Percentiles rank a stretch among this genome's conserved stretches.
These are phyloP conservation scores for Trachymyrmex septentrionalis DNA, from an alignment of 1,140 invertebrate genomes.

Conservation along the genomic window DNA sequence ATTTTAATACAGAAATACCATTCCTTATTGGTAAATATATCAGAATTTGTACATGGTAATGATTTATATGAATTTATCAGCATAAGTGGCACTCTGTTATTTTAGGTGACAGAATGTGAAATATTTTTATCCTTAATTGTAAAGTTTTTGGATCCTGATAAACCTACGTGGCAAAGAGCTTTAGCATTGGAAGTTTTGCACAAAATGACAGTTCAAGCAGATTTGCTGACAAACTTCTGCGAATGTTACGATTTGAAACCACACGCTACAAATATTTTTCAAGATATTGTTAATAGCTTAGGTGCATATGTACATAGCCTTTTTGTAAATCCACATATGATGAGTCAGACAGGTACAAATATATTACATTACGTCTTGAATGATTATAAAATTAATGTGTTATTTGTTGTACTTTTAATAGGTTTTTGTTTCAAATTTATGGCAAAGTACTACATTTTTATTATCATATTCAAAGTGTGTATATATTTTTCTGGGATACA, in stretches of 20 bases:
- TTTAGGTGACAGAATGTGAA: conserved; percentile 98
- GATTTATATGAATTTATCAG: not conserved
- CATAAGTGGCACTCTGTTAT: conserved; percentile 62
- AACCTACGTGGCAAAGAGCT: conserved; percentile 97
- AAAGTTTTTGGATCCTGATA: conserved; percentile 98
- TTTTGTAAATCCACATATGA: conserved; percentile 91
- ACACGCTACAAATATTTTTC: conserved; percentile 96
- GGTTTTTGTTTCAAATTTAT: conserved; percentile 15
- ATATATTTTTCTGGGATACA: not conserved
- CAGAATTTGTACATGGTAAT: not conserved
- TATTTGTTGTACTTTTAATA: not conserved
- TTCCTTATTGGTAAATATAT: conserved; percentile 92
- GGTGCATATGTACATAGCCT: conserved; percentile 98
- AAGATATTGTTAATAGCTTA: conserved; percentile 98
- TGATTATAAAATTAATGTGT: not conserved
- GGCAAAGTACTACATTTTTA: conserved; percentile 9
- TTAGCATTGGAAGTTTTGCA: conserved; percentile 98
- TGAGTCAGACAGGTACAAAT: conserved; percentile 83
- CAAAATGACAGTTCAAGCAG: conserved; percentile 96
- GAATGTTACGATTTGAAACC: conserved; percentile 97
- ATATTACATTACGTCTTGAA: conserved; percentile 49
- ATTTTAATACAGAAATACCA: conserved; percentile 98
- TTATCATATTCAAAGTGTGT: not conserved
- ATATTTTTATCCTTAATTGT: conserved; percentile 99
- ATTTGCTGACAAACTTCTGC: conserved; percentile 96